Base-by-base conservation (phyloP, 2,113 vertebrate genomes). In the Hippocampus abdominalis region DNA sequence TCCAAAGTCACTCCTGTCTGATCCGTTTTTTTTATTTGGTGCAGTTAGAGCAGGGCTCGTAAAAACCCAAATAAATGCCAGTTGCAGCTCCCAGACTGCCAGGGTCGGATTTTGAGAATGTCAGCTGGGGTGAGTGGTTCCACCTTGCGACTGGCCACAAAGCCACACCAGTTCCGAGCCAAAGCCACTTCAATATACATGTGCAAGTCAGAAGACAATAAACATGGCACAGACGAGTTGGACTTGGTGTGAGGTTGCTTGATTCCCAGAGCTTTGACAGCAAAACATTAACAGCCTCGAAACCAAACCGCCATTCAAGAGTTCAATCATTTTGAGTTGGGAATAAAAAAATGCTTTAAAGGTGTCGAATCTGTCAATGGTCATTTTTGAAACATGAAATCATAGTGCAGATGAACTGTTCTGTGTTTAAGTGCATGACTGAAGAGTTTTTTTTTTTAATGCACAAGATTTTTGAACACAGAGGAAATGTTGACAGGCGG, bases 181-280 rank as follows among this genome's bases (percentile, higher is more conserved):
- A 46, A 27, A 64, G 40, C 63, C 63, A 64, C 63, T 46, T 44
- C 63, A 64, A 64, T 44, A 23, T 20, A 44, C 63, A 64, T 27
- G 63, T 64, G 63, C 63, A 64, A 25, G 63, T 64, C 23, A 27
- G 23, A 64, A 15, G 40, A 27, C 62, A 64, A 64, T 64, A 64
- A 64, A 64, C 20, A 64, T 64, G 21, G n/a, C 62, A 44, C 40
- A 64, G 63, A 12, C 23, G 7, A 46, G 40, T 16, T 46, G 63
- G 40, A 64, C 63, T 46, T 46, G 42, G 40, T 64, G 63, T 64
- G 42, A 39, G 62, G 62, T 25, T 15, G n/a, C 11, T 44, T 64
- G n/a, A 25, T 44, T 46, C 23, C 46, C 23, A 27, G 13, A 25
- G n/a, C 20, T 42, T 13, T 63, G 39, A 21, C 16, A 64, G 20